These are phyloP conservation scores for Prolemur simus DNA, from an alignment of 2,113 vertebrate species.

Conservation along the genomic window DNA sequence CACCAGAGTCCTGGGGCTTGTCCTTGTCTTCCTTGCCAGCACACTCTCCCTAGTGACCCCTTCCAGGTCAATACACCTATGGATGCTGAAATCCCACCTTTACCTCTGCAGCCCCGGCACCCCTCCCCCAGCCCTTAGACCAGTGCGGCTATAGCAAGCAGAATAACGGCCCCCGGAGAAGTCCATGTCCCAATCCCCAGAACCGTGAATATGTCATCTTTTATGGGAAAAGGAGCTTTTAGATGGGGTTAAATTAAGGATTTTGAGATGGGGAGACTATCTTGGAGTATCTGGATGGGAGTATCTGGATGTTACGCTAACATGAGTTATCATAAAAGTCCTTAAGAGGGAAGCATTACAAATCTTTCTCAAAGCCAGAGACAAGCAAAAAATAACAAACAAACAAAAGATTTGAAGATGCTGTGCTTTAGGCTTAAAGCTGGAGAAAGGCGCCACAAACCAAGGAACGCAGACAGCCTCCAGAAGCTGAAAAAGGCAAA, in stretches of 20 bases:
- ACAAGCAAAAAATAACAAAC: neutral
- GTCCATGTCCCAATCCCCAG: neutral
- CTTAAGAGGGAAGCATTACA: neutral
- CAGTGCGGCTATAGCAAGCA: neutral
- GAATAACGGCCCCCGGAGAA: neutral
- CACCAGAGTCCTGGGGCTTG: neutral
- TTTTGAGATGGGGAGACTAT: neutral
- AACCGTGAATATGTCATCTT: neutral
- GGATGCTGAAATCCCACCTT: neutral
- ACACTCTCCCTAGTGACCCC: neutral
- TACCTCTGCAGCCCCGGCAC: neutral
- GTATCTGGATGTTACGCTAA: no score
- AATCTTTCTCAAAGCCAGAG: neutral
- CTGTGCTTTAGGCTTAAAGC: neutral
- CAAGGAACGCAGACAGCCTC: neutral
- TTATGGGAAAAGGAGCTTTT: neutral
- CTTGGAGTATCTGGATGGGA: neutral
- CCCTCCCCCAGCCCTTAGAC: neutral
- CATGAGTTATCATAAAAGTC: neutral
- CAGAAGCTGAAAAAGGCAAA: neutral
- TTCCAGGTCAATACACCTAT: neutral
- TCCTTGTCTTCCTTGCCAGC: neutral
- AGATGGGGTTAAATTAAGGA: neutral
- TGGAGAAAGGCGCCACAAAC: neutral
- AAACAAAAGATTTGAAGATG: neutral